These are phyloP conservation scores for Hypotaenidia philippensis DNA, from an alignment of 2,797 vertebrate species.

Conservation along the genomic window DNA sequence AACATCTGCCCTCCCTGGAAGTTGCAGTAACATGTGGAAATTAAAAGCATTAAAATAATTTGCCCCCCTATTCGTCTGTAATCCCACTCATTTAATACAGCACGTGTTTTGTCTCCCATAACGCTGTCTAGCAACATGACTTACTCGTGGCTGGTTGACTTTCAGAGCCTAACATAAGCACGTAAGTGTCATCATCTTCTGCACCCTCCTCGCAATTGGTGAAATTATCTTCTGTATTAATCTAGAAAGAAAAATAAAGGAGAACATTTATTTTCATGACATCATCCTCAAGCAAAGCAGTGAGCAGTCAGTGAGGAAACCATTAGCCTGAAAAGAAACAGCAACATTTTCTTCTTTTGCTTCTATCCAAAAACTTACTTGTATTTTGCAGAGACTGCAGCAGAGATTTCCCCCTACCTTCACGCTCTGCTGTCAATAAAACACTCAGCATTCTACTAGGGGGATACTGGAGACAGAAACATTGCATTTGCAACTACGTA, in stretches of 20 bases:
- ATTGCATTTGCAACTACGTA: background rate
- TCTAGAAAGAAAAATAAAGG: constrained; percentile 55
- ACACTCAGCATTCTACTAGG: background rate
- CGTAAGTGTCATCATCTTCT: background rate
- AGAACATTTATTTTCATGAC: background rate
- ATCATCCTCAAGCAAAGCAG: background rate
- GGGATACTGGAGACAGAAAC: background rate
- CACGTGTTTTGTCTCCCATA: background rate
- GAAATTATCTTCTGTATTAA: background rate
- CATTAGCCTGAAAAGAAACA: background rate
- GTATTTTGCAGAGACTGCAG: background rate
- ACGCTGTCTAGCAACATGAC: constrained; percentile 3
- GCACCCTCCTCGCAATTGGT: background rate
- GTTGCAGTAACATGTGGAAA: background rate
- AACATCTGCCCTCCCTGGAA: background rate
- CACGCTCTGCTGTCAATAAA: background rate
- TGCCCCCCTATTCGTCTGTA: background rate
- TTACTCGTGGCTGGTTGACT: constrained; percentile 34
- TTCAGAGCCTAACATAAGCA: constrained; percentile 23
- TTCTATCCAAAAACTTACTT: background rate
- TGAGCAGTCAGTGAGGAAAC: background rate
- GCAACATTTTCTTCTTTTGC: background rate
- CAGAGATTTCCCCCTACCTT: background rate
- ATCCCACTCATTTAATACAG: background rate
- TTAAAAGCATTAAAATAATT: background rate